These are phyloP conservation scores for Gisinianus flammeolus DNA, from an alignment of 2,888 invertebrate genomes.

Conservation along the genomic window DNA sequence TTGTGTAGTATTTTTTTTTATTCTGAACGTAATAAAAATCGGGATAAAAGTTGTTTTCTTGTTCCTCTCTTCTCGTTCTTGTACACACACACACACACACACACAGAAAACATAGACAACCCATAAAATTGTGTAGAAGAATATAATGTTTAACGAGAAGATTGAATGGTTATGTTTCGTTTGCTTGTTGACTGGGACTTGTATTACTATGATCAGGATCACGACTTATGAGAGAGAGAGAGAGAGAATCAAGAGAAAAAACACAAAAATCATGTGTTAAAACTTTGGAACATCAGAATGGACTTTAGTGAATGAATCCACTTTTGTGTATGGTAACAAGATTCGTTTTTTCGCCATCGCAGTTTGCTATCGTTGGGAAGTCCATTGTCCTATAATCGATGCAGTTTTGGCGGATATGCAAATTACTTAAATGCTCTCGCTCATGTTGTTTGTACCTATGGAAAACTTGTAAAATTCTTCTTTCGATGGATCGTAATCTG, in stretches of 20 bases:
- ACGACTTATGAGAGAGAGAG: neutral
- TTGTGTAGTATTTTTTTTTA: neutral
- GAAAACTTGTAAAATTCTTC: slow-evolving; percentile 4
- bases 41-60: neutral
- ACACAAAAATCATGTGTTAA: neutral
- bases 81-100: neutral
- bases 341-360: neutral
- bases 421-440: slow-evolving; percentile 3
- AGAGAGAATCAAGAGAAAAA: neutral
- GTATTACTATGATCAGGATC: neutral
- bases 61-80: neutral
- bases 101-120: neutral
- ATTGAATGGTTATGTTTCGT: slow-evolving; percentile 11
- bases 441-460: neutral
- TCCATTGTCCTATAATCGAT: neutral
- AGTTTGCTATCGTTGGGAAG: no score
- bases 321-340: slow-evolving; percentile 21
- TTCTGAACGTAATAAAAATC: neutral
- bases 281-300: neutral
- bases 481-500: slow-evolving; percentile 28
- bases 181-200: neutral
- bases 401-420: slow-evolving; percentile 36
- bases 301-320: neutral
- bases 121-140: neutral
- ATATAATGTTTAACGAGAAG: slow-evolving; percentile 7